Conservation (phyloP, 2,113 vertebrate genomes). For the Noturus placidus region DNA sequence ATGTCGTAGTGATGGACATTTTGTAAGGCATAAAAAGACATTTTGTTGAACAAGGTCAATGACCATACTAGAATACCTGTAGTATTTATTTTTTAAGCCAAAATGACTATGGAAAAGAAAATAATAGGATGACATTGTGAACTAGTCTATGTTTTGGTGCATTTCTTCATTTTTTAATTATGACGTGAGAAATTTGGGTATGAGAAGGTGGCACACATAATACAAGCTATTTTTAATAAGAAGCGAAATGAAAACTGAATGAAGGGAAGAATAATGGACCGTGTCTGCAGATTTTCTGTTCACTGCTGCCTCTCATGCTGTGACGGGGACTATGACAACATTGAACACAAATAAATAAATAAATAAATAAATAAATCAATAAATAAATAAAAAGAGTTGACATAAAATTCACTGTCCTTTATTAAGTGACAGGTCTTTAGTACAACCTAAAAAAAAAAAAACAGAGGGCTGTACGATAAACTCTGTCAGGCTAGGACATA, state of each 20-base stretch:
- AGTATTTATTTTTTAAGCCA: neutral
- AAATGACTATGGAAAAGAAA: neutral
- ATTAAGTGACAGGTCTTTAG: neutral
- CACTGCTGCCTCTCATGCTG: neutral
- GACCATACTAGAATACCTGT: neutral
- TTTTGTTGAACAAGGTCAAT: constrained; percentile 18
- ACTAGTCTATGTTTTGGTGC: neutral
- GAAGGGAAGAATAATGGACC: neutral
- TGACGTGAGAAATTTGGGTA: neutral
- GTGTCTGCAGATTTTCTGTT: neutral
- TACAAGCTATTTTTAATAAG: neutral
- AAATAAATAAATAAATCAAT: no score
- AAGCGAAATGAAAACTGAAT: neutral
- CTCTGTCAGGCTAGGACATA: constrained; percentile 44
- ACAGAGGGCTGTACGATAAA: neutral
- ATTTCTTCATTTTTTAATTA: neutral
- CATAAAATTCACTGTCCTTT: neutral
- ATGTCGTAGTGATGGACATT: constrained; percentile 26
- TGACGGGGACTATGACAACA: neutral
- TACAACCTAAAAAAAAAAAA: neutral
- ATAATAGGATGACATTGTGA: neutral
- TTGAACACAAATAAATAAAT: neutral
- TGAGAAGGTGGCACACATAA: neutral
- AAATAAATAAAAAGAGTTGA: no score
- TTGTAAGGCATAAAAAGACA: constrained; percentile 24